Evolutionary conservation across 1,140 invertebrate genomes (phyloP), one percentile per base, ranked within the genome.

Genomic region (Drosophila nikananu): DNA sequence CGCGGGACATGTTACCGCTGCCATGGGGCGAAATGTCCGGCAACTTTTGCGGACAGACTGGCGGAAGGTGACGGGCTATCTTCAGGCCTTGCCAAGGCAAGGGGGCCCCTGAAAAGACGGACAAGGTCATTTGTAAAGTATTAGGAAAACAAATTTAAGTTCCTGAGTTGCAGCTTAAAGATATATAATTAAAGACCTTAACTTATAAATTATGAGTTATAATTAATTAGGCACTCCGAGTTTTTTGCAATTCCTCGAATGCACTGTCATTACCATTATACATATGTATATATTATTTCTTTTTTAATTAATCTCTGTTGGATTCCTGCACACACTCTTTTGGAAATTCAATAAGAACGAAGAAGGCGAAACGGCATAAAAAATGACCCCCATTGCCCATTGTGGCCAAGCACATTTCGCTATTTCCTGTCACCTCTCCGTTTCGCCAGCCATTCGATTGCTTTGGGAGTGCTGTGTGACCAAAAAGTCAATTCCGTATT

Each of bases 41-140:
- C 58, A 96, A 83, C 41, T 95, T 94, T 93, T 97, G 98, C 0
- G 97, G 97, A 92, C 98, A 99, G 0, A 98, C 97, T 1, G 97
- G 96, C 1, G 96, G 95, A 68, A 97, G 96, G 55, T 94, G 94
- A 48, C 96, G 95, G 19, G 96, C 96, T 86, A 95, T 94, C 80
- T 96, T 95, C 2, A 96, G 94, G 0, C 95, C 96, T 13, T 94
- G 92, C 97, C 97, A 97, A 0, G 96, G 95, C 12, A 95, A 94
- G 5, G 94, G 96, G 74, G 94, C 95, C 91, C 94, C 96, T 94
- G 93, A 12, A 73, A 80, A 27, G 5, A 37, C 6, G 25, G 15
- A 57, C 6, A 44, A 6, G 27, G 30, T 32, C 2, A 21, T 10
- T 17, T 1, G 1, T 15, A 21, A 35, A 49, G 27, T 3, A 5